Percentiles rank a stretch among this genome's conserved stretches.
Conservation (phyloP, 2,797 vertebrate species). For the Typhlichthys eigenmanni region DNA sequence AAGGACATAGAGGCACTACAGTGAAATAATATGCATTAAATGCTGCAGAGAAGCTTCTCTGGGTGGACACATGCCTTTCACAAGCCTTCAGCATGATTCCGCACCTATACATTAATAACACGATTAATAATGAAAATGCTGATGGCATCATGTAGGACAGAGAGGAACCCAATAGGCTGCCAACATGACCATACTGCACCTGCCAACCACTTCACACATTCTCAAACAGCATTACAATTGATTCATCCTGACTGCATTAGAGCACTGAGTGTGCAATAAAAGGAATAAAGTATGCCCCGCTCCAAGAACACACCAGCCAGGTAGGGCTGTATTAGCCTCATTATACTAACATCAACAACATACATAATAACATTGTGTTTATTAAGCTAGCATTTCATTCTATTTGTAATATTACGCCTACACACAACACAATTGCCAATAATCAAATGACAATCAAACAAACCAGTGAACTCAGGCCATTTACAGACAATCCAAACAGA, state of each 20-base stretch:
- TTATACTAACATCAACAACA: not conserved
- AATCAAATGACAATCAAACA: no score
- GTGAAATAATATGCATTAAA: no score
- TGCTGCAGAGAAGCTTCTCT: no score
- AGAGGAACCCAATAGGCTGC: slow-evolving; percentile 17
- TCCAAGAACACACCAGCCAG: slow-evolving; percentile 10
- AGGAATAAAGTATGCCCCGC: slow-evolving; percentile 18
- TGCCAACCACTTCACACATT: slow-evolving; percentile 14
- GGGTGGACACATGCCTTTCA: no score
- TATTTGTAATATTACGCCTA: no score
- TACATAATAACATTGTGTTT: not conserved
- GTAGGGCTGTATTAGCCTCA: not conserved
- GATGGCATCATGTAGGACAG: not conserved
- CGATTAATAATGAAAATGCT: slow-evolving; percentile 11
- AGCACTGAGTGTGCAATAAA: slow-evolving; percentile 17
- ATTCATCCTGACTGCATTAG: slow-evolving; percentile 24
- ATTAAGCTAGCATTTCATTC: no score
- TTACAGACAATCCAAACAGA: no score
- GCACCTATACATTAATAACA: not conserved
- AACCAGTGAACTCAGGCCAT: no score
- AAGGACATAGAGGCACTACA: no score
- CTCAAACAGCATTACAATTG: slow-evolving; percentile 31
- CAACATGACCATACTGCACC: slow-evolving; percentile 7
- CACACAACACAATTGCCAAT: no score
- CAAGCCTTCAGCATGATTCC: slow-evolving; percentile 9